phyloP scores from a whole-genome alignment of 2,888 invertebrate genomes.

The Stenodera caucasica region DNA sequence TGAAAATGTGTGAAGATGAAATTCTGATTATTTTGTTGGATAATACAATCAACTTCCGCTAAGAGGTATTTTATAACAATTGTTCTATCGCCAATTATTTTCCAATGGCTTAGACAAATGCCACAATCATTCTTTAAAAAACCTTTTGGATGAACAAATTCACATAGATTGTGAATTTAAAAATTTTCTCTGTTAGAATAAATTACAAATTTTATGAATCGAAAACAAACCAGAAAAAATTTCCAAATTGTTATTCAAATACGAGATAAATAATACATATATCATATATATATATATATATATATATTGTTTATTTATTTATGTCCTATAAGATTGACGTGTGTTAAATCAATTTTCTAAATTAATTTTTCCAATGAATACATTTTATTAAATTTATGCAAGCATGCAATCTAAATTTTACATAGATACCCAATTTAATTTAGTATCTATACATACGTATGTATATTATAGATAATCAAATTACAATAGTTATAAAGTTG shows the following conservation, averaged over 20 bases:
- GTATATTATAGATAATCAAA: neutral
- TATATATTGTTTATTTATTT: neutral
- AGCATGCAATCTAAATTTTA: constrained; percentile 17
- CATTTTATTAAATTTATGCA: constrained; percentile 13
- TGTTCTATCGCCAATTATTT: neutral
- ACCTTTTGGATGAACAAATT: neutral
- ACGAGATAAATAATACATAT: no score
- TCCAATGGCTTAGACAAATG: neutral
- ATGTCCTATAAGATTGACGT: neutral
- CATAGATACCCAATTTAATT: constrained; percentile 2
- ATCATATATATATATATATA: no score
- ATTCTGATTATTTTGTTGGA: no score
- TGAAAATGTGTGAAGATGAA: no score
- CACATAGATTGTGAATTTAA: neutral
- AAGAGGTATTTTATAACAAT: neutral
- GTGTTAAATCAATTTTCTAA: constrained; percentile 5
- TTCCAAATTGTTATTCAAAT: no score
- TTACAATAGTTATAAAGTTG: neutral
- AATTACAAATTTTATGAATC: no score
- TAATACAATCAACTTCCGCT: neutral
- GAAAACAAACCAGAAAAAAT: no score
- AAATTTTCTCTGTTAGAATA: no score
- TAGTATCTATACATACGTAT: neutral
- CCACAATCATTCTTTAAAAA: neutral
- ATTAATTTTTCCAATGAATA: constrained; percentile 15